Conservation (phyloP, 2,797 vertebrate genomes). For the Salarias fasciatus region DNA sequence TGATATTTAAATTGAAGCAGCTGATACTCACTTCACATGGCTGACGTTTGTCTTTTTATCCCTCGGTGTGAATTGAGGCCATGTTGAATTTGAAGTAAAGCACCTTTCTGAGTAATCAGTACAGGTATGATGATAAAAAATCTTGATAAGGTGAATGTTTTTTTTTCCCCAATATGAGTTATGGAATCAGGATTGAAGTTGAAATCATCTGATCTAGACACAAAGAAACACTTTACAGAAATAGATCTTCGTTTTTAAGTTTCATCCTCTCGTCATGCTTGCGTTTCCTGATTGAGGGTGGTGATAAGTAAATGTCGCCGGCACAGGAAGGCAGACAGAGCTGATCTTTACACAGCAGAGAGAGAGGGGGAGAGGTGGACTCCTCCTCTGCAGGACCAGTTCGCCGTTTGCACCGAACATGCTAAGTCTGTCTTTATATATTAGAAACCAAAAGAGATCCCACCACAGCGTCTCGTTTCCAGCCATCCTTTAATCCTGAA, state of each 20-base stretch:
- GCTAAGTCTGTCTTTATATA: constrained; percentile 21
- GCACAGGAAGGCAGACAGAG: constrained; percentile 9
- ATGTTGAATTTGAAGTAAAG: constrained; percentile 30
- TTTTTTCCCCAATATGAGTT: no score
- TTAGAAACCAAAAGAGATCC: constrained; percentile 55
- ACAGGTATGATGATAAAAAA: constrained; percentile 2
- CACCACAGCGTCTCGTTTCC: constrained; percentile 43
- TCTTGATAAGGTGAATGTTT: no score
- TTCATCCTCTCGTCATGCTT: constrained; percentile 11
- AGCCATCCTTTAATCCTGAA: constrained; percentile 28
- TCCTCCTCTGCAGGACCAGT: constrained; percentile 18
- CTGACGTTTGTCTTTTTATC: constrained; percentile 38
- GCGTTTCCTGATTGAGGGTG: constrained; percentile 4
- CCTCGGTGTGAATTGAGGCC: constrained; percentile 34
- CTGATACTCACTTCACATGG: constrained; percentile 26
- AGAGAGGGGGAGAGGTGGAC: constrained; percentile 13
- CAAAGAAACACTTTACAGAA: no score
- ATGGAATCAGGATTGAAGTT: no score
- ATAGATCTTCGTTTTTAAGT: constrained; percentile 9
- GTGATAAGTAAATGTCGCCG: constrained; percentile 1
- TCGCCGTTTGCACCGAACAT: constrained; percentile 29
- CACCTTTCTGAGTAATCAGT: constrained; percentile 23
- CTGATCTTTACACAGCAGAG: constrained; percentile 18
- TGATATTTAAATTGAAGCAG: constrained; percentile 19
- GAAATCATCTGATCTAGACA: no score